Evolutionary conservation across 2,888 invertebrate genomes (phyloP).

Genomic region (Polyploca ridens): DNA sequence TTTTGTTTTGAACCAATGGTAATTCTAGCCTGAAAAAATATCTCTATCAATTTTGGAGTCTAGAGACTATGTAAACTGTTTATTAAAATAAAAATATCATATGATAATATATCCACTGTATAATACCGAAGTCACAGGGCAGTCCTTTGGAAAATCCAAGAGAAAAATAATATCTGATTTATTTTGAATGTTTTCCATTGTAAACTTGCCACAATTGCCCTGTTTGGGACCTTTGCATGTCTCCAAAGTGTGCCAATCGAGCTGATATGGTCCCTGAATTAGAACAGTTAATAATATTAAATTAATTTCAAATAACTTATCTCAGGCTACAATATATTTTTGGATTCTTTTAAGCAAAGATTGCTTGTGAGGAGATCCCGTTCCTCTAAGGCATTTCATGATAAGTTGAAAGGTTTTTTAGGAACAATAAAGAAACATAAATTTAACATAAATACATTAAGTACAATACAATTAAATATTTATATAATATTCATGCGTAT

Average conservation of each 20-base stretch:
- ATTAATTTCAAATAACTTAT: too few relatives aligned
- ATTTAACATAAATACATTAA: too few relatives aligned
- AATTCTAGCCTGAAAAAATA: slow-evolving; percentile 60
- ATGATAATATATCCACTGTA: not conserved
- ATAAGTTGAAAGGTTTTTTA: too few relatives aligned
- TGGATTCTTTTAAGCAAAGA: too few relatives aligned
- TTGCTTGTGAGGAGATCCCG: too few relatives aligned
- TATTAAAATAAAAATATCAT: too few relatives aligned
- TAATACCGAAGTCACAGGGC: slow-evolving; percentile 59
- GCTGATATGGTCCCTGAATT: slow-evolving; percentile 66
- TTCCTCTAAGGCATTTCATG: too few relatives aligned
- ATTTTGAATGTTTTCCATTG: slow-evolving; percentile 53
- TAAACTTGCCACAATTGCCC: slow-evolving; percentile 56
- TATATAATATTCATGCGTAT: too few relatives aligned
- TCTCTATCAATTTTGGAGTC: not conserved
- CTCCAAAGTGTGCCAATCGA: slow-evolving; percentile 53
- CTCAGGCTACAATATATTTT: too few relatives aligned
- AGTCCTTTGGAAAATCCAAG: slow-evolving; percentile 61
- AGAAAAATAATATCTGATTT: slow-evolving; percentile 62
- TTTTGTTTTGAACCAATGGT: slow-evolving; percentile 50
- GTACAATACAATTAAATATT: too few relatives aligned
- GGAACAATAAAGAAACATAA: too few relatives aligned
- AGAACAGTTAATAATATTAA: slow-evolving; percentile 13
- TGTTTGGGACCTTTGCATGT: slow-evolving; percentile 71
- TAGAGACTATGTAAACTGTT: too few relatives aligned